phyloP scores from a whole-genome alignment of 2,888 invertebrate genomes.

The Drosophila aldrichi region DNA sequence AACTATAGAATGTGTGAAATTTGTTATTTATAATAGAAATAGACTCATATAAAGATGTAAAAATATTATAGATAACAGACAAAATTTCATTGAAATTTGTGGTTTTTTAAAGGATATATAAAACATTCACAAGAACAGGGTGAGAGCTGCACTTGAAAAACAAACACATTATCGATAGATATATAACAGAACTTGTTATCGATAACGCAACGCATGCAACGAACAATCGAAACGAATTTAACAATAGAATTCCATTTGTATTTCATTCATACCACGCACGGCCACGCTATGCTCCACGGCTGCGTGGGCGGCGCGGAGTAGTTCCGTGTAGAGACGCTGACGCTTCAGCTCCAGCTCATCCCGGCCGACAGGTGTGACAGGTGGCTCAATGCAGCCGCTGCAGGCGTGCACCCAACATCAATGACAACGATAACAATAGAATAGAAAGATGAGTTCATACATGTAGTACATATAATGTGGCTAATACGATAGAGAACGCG shows the following conservation, averaged over 20 bases:
- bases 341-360: constrained; percentile 91
- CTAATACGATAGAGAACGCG: constrained; percentile 45
- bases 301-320: constrained; percentile 90
- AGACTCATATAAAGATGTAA: not conserved
- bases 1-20: not conserved
- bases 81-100: not conserved
- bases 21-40: not conserved
- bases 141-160: constrained; percentile 1
- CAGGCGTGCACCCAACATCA: not conserved
- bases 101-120: not conserved
- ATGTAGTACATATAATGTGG: not conserved
- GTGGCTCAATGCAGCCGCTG: constrained; percentile 86
- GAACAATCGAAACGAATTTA: constrained; percentile 27
- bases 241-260: constrained; percentile 35
- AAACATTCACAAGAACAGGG: not conserved
- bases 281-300: constrained; percentile 90
- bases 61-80: not conserved
- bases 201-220: constrained; percentile 48
- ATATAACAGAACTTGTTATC: not conserved
- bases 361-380: constrained; percentile 91
- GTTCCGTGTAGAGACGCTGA: constrained; percentile 92
- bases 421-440: constrained; percentile 27
- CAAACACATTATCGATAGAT: constrained; percentile 2
- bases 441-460: constrained; percentile 9
- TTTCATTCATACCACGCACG: constrained; percentile 67